Conservation (phyloP, 2,113 vertebrate genomes). For the Protobothrops mucrosquamatus region DNA sequence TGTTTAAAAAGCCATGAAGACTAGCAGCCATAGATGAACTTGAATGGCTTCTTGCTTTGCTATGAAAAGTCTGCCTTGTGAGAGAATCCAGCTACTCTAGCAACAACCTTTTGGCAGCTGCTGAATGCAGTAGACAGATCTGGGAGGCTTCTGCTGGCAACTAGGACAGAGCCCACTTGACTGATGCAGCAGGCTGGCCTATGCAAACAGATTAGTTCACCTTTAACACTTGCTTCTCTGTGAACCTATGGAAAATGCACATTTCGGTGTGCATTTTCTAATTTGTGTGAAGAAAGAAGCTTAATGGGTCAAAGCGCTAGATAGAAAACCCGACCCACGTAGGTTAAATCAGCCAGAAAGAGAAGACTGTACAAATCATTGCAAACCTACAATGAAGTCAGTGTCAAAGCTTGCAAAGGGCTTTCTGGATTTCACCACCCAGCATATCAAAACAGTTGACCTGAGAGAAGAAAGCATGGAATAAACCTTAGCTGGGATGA, state of each 20-base stretch:
- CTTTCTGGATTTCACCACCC: background rate
- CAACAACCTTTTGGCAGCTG: constrained; percentile 59
- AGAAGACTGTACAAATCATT: background rate
- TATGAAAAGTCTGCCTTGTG: constrained; percentile 59
- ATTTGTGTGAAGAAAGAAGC: constrained; percentile 19
- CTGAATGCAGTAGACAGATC: constrained; percentile 49
- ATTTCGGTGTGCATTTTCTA: constrained; percentile 43
- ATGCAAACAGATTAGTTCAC: constrained; percentile 62
- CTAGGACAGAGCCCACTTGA: constrained; percentile 42
- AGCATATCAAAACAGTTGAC: background rate
- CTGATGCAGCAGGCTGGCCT: constrained; percentile 41
- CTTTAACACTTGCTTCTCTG: constrained; percentile 28
- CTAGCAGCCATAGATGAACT: constrained; percentile 44
- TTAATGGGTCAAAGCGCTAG: background rate
- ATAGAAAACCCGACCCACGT: constrained; percentile 1
- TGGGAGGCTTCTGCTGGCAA: constrained; percentile 29
- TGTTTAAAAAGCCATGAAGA: constrained; percentile 42
- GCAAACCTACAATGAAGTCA: background rate
- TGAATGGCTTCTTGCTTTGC: constrained; percentile 44
- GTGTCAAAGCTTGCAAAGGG: background rate
- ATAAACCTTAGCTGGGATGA: background rate
- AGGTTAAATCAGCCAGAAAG: background rate
- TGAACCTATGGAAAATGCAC: constrained; percentile 33
- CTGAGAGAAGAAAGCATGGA: background rate
- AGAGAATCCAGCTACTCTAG: constrained; percentile 66